Percentiles rank a stretch among this genome's conserved stretches.
phyloP scores from a whole-genome alignment of 2,113 vertebrate species.

The Pelmatolapia mariae region DNA sequence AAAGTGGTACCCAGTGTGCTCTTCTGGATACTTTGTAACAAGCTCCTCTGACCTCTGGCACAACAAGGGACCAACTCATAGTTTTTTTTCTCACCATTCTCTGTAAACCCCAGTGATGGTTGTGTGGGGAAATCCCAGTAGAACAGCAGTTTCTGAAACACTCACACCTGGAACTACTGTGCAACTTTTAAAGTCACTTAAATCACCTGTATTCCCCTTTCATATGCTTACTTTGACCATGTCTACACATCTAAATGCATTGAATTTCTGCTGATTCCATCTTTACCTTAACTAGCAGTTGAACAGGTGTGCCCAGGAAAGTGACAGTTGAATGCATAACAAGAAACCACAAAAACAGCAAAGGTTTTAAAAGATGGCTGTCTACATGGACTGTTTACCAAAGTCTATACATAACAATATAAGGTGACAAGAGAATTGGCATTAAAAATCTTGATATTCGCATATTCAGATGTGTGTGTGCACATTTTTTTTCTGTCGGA shows the following conservation, averaged over 20 bases:
- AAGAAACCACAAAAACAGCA: fast-evolving
- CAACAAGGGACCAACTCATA: too few species aligned
- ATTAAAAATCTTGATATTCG: fast-evolving
- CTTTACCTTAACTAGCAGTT: not conserved
- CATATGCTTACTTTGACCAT: not conserved
- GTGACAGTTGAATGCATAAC: not conserved
- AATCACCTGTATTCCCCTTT: not conserved
- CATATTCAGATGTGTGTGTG: not conserved
- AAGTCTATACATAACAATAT: not conserved
- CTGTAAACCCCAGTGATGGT: not conserved
- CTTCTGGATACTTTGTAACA: too few species aligned
- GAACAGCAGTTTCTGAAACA: not conserved
- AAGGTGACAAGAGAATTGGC: not conserved
- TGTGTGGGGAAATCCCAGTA: not conserved
- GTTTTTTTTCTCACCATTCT: too few species aligned
- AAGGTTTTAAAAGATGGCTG: not conserved
- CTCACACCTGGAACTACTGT: not conserved
- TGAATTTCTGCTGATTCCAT: not conserved
- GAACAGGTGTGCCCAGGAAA: not conserved
- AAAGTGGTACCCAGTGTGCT: too few species aligned
- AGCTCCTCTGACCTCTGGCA: too few species aligned
- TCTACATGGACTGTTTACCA: not conserved
- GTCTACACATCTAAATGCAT: not conserved
- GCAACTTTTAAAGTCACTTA: not conserved
- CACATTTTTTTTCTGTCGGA: fast-evolving